These are phyloP conservation scores for Ametastegia equiseti DNA, from an alignment of 2,888 invertebrate genomes.

Conservation along the genomic window DNA sequence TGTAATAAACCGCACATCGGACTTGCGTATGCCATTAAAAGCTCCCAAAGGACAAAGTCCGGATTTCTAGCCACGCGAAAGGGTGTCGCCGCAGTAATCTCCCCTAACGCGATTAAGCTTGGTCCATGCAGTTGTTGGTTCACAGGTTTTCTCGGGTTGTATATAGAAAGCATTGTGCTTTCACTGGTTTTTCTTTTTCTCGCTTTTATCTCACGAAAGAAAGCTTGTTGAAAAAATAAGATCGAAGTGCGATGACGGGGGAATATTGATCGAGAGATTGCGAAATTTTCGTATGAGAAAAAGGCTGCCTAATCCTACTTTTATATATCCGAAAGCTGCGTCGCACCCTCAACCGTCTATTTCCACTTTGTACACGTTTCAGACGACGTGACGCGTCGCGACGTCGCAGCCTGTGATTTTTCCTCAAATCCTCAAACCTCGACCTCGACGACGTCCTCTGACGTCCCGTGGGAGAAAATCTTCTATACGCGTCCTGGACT, in stretches of 20 bases:
- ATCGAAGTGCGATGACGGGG: background rate
- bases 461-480: slow-evolving; percentile 32
- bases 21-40: background rate
- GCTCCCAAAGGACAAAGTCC: background rate
- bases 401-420: slow-evolving; percentile 22
- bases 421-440: no score
- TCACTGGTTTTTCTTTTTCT: background rate
- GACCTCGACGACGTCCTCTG: slow-evolving; percentile 3
- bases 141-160: slow-evolving; percentile 6
- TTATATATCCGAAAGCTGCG: background rate
- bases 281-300: background rate
- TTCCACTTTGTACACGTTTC: slow-evolving; percentile 36
- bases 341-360: background rate
- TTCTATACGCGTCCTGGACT: slow-evolving; percentile 7
- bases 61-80: slow-evolving; percentile 20
- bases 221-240: background rate
- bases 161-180: background rate
- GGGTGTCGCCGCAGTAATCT: slow-evolving; percentile 17
- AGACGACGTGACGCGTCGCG: slow-evolving; percentile 28
- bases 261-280: slow-evolving; percentile 19
- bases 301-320: slow-evolving; percentile 25
- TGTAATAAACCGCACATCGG: background rate
- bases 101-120: slow-evolving; percentile 3
- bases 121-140: slow-evolving; percentile 32
- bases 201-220: background rate